These are phyloP conservation scores for Antechinus stuartii DNA, from an alignment of 2,113 vertebrate genomes.

Conservation along the genomic window DNA sequence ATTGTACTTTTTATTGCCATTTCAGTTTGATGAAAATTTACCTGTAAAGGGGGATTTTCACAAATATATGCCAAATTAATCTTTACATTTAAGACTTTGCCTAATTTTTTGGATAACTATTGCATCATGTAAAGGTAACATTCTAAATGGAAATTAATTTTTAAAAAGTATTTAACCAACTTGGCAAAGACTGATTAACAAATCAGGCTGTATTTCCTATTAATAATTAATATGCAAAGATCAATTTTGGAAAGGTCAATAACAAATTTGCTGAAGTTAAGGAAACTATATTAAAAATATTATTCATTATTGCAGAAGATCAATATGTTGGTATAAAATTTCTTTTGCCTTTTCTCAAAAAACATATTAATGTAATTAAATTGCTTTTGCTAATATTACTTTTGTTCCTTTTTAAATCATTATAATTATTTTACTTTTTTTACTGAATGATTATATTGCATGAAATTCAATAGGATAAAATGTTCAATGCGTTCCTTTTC, in stretches of 20 bases:
- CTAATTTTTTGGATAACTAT: not conserved
- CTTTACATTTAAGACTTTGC: not conserved
- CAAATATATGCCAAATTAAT: not conserved
- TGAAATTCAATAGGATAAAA: not conserved
- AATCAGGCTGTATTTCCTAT: not conserved
- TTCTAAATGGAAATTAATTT: not conserved
- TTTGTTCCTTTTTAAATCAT: not conserved
- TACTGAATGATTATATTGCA: not conserved
- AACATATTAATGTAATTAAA: not conserved
- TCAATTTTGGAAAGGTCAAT: not conserved
- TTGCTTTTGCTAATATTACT: not conserved
- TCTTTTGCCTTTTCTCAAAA: not conserved
- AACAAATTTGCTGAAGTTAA: not conserved
- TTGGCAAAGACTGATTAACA: not conserved
- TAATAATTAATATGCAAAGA: not conserved
- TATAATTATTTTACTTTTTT: not conserved
- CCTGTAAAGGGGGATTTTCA: not conserved
- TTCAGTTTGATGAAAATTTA: not conserved
- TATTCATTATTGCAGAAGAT: not conserved
- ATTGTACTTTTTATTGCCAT: not conserved
- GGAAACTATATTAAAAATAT: not conserved
- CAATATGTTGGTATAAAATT: not conserved
- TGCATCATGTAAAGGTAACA: not conserved
- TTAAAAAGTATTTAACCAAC: not conserved
- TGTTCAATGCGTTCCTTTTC: not conserved